Conservation (phyloP, 2,113 vertebrate genomes). For the Perca schrenkii region DNA sequence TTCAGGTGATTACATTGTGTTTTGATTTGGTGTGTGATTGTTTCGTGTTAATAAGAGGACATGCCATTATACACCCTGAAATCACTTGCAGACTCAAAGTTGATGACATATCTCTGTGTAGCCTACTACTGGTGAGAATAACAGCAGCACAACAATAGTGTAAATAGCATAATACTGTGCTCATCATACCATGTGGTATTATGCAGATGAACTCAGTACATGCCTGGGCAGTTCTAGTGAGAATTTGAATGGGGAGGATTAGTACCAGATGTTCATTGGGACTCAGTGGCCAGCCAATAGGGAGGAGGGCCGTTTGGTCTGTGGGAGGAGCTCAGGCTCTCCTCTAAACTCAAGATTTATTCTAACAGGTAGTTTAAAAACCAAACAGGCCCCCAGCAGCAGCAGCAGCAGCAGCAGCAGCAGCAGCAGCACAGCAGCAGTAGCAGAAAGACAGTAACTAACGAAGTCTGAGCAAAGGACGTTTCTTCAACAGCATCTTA, state of each 20-base stretch:
- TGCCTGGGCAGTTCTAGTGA: slow-evolving; percentile 54
- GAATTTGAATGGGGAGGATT: slow-evolving; percentile 56
- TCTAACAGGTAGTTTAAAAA: slow-evolving; percentile 75
- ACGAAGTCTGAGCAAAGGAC: background rate
- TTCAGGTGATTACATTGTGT: background rate
- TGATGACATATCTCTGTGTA: background rate
- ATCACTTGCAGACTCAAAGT: background rate
- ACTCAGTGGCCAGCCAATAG: slow-evolving; percentile 61
- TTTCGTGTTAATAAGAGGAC: background rate
- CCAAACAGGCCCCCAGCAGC: slow-evolving; percentile 41
- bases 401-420: background rate
- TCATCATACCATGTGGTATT: slow-evolving; percentile 34
- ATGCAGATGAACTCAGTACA: slow-evolving; percentile 50
- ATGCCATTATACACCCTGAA: background rate
- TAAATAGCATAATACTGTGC: slow-evolving; percentile 54
- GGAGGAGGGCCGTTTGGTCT: slow-evolving; percentile 48
- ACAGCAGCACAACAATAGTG: slow-evolving; percentile 12
- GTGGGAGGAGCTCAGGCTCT: slow-evolving; percentile 61
- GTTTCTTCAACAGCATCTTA: background rate
- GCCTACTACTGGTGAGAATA: slow-evolving; percentile 1
- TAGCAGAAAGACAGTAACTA: background rate
- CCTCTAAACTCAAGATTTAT: slow-evolving; percentile 30
- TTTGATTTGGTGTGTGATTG: background rate
- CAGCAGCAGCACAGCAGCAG: background rate
- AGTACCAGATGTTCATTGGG: slow-evolving; percentile 71